Evolutionary conservation across 2,888 invertebrate species (phyloP).

Genomic region (Melangyna quadrimaculata): DNA sequence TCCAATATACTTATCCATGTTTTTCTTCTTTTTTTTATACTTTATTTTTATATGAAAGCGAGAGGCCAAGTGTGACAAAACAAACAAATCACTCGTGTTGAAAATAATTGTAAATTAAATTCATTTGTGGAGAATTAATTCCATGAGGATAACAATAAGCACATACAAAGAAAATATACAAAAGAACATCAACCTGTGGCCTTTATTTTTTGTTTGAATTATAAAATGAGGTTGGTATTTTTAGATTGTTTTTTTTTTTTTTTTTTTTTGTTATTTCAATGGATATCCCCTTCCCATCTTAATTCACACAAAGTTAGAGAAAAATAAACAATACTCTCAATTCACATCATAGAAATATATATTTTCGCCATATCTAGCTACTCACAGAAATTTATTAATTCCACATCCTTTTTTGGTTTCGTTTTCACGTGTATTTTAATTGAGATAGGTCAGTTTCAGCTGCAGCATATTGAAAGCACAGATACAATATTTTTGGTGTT

Average conservation of each 20-base stretch:
- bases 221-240: not conserved
- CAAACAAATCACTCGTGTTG: not conserved
- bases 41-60: not conserved
- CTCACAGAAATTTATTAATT: slow-evolving; percentile 38
- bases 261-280: not conserved
- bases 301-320: not conserved
- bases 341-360: not conserved
- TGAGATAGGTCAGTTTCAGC: slow-evolving; percentile 32
- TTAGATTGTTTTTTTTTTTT: not conserved
- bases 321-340: not conserved
- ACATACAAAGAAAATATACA: not conserved
- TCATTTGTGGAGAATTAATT: not conserved
- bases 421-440: not conserved
- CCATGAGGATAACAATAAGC: not conserved
- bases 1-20: too few relatives aligned
- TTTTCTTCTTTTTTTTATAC: too few relatives aligned
- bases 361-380: not conserved
- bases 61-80: not conserved
- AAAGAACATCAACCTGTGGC: slow-evolving; percentile 6
- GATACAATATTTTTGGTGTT: not conserved
- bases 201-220: not conserved
- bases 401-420: slow-evolving; percentile 1
- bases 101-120: not conserved
- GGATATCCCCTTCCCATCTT: not conserved
- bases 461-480: not conserved